phyloP scores from a whole-genome alignment of 2,113 vertebrate species.

The Sphyrna mokarran region DNA sequence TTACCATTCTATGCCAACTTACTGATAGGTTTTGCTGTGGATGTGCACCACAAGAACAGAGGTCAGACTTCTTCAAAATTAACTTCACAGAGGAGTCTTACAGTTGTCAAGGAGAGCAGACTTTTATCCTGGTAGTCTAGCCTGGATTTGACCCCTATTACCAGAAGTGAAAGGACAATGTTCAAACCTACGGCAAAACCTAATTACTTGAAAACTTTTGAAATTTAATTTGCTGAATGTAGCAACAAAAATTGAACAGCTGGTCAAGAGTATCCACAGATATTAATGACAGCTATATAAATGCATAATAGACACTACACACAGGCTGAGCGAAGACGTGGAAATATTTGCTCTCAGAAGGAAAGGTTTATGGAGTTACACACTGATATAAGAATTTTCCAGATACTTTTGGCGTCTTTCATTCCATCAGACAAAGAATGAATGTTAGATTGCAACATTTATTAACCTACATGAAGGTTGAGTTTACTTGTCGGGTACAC shows the following conservation, averaged over 20 bases:
- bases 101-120: background rate
- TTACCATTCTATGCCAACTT: background rate
- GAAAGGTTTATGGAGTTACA: background rate
- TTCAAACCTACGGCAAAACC: background rate
- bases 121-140: background rate
- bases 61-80: background rate
- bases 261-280: background rate
- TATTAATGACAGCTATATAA: background rate
- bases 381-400: background rate
- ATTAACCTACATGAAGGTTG: background rate
- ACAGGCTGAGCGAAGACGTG: background rate
- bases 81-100: background rate
- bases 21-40: background rate
- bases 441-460: background rate
- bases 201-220: background rate
- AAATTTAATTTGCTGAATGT: background rate
- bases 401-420: background rate
- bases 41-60: background rate
- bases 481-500: background rate
- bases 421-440: background rate
- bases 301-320: background rate
- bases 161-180: slow-evolving; percentile 25
- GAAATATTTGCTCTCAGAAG: background rate
- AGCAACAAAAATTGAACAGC: background rate
- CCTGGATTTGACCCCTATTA: background rate